Conservation (phyloP, 2,797 vertebrate species). For the Poecile montanus region DNA sequence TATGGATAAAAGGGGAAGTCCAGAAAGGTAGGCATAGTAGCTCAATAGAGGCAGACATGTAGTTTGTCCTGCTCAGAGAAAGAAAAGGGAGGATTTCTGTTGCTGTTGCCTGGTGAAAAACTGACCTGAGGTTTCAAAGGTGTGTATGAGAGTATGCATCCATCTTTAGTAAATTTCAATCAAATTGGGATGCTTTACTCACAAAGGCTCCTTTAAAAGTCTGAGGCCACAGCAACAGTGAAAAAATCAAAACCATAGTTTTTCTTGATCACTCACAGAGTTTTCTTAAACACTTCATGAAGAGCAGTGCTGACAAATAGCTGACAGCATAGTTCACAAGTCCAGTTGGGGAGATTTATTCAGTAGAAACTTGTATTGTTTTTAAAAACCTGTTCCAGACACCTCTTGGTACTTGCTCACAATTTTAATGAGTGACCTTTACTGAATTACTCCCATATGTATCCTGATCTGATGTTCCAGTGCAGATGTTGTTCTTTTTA, state of each 20-base stretch:
- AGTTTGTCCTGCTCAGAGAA: slow-evolving; percentile 49
- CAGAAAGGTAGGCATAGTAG: slow-evolving; percentile 76
- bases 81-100: slow-evolving; percentile 23
- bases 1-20: slow-evolving; percentile 75
- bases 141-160: background rate
- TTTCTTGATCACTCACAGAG: background rate
- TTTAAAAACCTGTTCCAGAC: background rate
- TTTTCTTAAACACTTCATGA: too few relatives aligned
- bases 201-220: background rate
- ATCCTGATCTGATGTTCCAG: background rate
- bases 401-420: background rate
- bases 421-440: background rate
- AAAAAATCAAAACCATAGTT: background rate
- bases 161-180: background rate
- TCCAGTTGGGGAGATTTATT: background rate
- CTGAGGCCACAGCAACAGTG: background rate
- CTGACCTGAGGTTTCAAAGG: background rate
- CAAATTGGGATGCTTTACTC: background rate
- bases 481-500: background rate
- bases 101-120: slow-evolving; percentile 39
- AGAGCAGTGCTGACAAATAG: background rate
- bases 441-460: background rate
- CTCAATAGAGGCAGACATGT: slow-evolving; percentile 46
- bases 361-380: background rate
- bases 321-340: background rate